Percentiles rank a stretch among this genome's conserved stretches.
Evolutionary conservation across 2,888 invertebrate genomes (phyloP).

Genomic region (Actias luna): DNA sequence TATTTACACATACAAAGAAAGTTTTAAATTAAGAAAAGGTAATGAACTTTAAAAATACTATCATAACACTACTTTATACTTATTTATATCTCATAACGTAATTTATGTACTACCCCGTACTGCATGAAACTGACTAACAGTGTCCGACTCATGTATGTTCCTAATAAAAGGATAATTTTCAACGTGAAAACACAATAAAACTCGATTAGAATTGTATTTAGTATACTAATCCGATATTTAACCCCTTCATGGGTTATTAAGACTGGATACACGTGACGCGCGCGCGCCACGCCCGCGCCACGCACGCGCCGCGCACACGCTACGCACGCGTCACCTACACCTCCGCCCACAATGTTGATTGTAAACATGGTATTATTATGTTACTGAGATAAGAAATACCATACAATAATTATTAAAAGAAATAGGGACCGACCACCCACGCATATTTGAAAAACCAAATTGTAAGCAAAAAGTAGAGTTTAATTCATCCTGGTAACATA

Average conservation of each 20-base stretch:
- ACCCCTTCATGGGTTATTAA: not conserved
- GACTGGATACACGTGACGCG: not conserved
- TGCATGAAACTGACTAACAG: not conserved
- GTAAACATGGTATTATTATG: slow-evolving; percentile 7
- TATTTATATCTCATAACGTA: too few species aligned
- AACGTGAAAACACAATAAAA: not conserved
- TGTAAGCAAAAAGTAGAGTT: not conserved
- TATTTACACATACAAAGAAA: too few species aligned
- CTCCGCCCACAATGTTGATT: slow-evolving; percentile 5
- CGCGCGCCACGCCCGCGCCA: not conserved
- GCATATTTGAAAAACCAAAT: not conserved
- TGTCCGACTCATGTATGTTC: not conserved
- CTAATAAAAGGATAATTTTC: not conserved
- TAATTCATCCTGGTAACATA: too few species aligned
- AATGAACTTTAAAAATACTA: too few species aligned
- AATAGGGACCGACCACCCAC: not conserved
- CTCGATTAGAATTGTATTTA: not conserved
- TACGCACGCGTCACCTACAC: slow-evolving; percentile 12
- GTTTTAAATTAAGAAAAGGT: too few species aligned
- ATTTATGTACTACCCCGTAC: not conserved
- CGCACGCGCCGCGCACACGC: slow-evolving; percentile 20
- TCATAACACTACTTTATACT: too few species aligned
- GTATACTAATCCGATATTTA: not conserved
- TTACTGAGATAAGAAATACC: slow-evolving; percentile 6
- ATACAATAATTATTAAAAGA: not conserved